A percentile compares a stretch with the other conserved stretches of the same genome.
Conservation (phyloP, 2,888 invertebrate genomes). For the Drosophila meridiana region DNA sequence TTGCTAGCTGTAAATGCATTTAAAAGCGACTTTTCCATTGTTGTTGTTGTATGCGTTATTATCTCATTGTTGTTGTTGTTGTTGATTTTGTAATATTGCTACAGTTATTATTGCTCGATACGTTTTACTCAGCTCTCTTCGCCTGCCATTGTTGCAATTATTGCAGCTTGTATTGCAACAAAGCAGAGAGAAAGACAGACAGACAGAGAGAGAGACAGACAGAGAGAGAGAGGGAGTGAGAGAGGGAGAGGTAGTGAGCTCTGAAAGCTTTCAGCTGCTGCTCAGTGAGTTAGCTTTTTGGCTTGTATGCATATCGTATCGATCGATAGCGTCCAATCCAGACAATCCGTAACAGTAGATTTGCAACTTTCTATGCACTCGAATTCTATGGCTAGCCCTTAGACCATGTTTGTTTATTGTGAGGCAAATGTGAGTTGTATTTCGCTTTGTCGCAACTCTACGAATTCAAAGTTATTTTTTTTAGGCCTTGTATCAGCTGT, state of each 20-base stretch:
- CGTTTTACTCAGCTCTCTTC: conserved; percentile 63
- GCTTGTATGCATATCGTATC: conserved; percentile 43
- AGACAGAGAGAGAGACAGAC: conserved; percentile 3
- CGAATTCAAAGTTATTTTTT: not conserved
- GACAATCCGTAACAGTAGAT: conserved; percentile 44
- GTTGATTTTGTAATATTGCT: conserved; percentile 77
- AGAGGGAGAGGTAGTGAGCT: conserved; percentile 8
- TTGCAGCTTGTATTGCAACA: conserved; percentile 75
- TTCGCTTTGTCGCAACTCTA: not conserved
- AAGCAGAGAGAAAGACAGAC: conserved; percentile 51
- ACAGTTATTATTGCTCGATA: conserved; percentile 74
- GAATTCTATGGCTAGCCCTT: conserved; percentile 53
- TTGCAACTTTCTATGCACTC: conserved; percentile 64
- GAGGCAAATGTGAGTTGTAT: conserved; percentile 9
- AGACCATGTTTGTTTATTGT: conserved; percentile 29
- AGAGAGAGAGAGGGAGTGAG: conserved; percentile 6
- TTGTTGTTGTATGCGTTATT: conserved; percentile 41
- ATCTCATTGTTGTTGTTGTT: conserved; percentile 48
- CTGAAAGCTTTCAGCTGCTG: conserved; percentile 42
- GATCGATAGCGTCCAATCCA: conserved; percentile 31
- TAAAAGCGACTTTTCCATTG: conserved; percentile 25
- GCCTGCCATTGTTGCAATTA: conserved; percentile 69
- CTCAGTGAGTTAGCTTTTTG: conserved; percentile 44
- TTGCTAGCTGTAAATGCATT: conserved; percentile 38
- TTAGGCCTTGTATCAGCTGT: conserved; percentile 31